Conservation (phyloP, 2,797 vertebrate genomes). For the Choloepus didactylus region DNA sequence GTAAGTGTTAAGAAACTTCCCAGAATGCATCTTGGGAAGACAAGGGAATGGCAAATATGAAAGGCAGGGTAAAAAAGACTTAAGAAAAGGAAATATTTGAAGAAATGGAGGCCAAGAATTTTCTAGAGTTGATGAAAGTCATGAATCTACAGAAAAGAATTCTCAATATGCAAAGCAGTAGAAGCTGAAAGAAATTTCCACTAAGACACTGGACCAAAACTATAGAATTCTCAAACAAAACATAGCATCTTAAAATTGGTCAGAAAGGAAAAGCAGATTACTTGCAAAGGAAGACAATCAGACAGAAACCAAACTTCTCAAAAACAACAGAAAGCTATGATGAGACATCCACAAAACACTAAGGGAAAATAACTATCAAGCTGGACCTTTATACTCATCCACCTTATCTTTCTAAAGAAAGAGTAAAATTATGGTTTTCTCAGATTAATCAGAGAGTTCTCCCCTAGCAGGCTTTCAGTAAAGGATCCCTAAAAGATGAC, state of each 20-base stretch:
- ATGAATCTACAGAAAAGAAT: too few species aligned
- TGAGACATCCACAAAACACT: background rate
- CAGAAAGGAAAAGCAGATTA: background rate
- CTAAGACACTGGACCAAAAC: too few species aligned
- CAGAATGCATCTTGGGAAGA: too few species aligned
- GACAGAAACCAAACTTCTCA: background rate
- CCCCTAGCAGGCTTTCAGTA: background rate
- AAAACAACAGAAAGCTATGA: background rate
- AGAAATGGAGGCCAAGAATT: too few species aligned
- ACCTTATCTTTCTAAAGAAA: background rate
- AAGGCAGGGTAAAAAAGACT: too few species aligned
- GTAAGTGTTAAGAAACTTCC: too few species aligned
- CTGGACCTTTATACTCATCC: background rate
- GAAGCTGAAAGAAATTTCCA: too few species aligned
- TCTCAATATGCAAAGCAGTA: too few species aligned
- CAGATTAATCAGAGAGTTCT: background rate
- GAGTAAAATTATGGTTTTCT: background rate
- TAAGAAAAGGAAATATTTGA: background rate
- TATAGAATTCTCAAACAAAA: too few species aligned
- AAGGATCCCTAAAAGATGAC: background rate
- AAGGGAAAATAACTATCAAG: background rate
- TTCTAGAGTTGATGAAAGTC: too few species aligned
- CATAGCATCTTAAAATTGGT: too few species aligned
- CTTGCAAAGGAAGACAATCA: background rate
- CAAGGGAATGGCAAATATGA: background rate